A percentile compares a stretch with the other conserved stretches of the same genome.
Evolutionary conservation across 2,113 vertebrate species (phyloP).

Genomic region (Neofelis nebulosa): DNA sequence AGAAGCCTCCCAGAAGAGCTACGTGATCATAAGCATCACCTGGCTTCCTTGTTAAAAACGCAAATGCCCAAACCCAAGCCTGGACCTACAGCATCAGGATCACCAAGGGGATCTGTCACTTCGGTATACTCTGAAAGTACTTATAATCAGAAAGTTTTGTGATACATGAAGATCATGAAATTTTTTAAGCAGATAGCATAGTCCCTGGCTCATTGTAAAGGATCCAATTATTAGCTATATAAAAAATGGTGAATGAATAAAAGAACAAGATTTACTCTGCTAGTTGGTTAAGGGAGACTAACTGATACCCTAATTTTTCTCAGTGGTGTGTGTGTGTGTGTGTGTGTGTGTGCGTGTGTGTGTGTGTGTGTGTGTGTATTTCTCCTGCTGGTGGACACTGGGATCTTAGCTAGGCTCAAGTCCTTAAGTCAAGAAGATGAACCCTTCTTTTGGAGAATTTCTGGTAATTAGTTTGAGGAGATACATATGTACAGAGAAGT

Average conservation of each 20-base stretch:
- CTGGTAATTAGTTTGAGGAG: not conserved
- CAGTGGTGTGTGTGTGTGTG: no score
- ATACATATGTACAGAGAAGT: not conserved
- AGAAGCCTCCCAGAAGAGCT: not conserved
- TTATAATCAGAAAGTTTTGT: not conserved
- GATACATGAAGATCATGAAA: not conserved
- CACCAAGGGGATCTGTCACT: not conserved
- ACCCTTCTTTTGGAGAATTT: not conserved
- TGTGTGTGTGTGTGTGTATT: not conserved
- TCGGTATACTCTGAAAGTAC: not conserved
- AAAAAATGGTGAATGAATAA: not conserved
- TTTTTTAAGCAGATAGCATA: not conserved
- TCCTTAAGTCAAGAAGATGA: not conserved
- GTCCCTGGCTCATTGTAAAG: not conserved
- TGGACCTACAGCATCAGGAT: not conserved
- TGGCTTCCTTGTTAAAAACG: not conserved
- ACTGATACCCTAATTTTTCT: not conserved
- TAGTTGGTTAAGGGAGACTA: not conserved
- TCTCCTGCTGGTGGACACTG: not conserved
- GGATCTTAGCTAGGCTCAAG: not conserved
- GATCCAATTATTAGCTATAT: not conserved
- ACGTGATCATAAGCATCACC: not conserved
- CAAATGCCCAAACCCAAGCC: not conserved
- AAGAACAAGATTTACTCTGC: not conserved
- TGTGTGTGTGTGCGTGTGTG: not conserved